phyloP scores from a whole-genome alignment of 2,797 vertebrate genomes.

The Labeo calbasu region DNA sequence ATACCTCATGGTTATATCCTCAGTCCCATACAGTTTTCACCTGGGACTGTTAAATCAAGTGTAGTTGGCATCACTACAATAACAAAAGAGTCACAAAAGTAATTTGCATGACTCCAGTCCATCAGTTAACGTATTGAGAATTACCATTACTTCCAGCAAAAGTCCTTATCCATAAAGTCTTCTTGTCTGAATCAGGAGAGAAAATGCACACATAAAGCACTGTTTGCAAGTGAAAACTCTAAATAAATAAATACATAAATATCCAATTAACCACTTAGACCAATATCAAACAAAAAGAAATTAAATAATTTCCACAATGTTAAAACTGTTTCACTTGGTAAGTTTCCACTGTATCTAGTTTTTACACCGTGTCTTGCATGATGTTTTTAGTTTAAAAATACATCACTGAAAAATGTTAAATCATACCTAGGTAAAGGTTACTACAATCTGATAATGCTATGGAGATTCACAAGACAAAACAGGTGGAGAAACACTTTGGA shows the following conservation, averaged over 20 bases:
- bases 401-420: background rate
- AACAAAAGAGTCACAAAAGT: background rate
- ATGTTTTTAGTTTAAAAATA: background rate
- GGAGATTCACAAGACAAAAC: background rate
- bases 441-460: background rate
- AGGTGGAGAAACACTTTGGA: background rate
- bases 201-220: background rate
- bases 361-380: background rate
- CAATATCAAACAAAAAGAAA: background rate
- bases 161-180: background rate
- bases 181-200: background rate
- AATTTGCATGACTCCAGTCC: too few relatives aligned
- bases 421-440: background rate
- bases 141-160: background rate
- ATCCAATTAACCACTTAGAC: background rate
- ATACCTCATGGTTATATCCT: constrained; percentile 9
- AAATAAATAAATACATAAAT: too few relatives aligned
- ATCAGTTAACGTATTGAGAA: too few relatives aligned
- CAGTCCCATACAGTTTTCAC: background rate
- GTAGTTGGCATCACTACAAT: background rate
- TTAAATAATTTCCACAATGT: too few relatives aligned
- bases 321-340: background rate
- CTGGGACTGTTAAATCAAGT: constrained; percentile 5
- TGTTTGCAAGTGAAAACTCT: background rate
- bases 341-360: background rate